Base-by-base conservation (phyloP, 2,888 invertebrate species). In the Scelioninae gen. 2 region DNA sequence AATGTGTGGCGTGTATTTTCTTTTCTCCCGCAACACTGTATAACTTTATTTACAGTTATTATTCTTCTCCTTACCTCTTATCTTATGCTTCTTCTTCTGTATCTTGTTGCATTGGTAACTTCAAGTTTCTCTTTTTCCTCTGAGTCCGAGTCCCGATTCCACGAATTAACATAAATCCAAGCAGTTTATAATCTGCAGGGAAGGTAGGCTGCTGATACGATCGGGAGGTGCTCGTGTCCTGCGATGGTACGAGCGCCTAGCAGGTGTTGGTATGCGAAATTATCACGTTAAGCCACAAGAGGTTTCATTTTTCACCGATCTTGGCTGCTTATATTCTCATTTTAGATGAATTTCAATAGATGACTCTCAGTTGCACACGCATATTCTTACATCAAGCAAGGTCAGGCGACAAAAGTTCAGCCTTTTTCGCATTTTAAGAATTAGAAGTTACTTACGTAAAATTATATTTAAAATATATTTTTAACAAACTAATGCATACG, bases 201-300 rank as follows among this genome's bases (percentile, higher is more conserved):
- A 79, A 80, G 80, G 78, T 76, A 73, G 76, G 78, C 73, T 75
- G 75, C 70, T 81, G 84, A 84, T 84, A 83, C 80, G 78, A 84
- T 84, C 84, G 79, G 73, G 68, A 76, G 79, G 64, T 71, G 75
- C 65, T 76, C 76, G 60, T 73, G 67, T 77, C 77, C 76, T 73
- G 75, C 74, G 72, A 73, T 71, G 69, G 75, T 75, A 76, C 74
- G 69, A 74, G 65, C 73, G 52, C 65, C 74, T 69, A 76, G 74
- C 83, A 82, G 83, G 82, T 83, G 83, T 79, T 79, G 81, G 81
- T 82, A 82, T 81, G 82, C 79, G 81, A 81, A 81, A 82, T 82
- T 82, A 82, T 81, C 80, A 80, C 80, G 80, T 80, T 80, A 81
- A 79, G 79, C 76, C 77, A 63, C 74, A 75, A 77, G 71, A 75